Evolutionary conservation across 2,888 invertebrate species (phyloP).

Genomic region (Acrobasis consociella): DNA sequence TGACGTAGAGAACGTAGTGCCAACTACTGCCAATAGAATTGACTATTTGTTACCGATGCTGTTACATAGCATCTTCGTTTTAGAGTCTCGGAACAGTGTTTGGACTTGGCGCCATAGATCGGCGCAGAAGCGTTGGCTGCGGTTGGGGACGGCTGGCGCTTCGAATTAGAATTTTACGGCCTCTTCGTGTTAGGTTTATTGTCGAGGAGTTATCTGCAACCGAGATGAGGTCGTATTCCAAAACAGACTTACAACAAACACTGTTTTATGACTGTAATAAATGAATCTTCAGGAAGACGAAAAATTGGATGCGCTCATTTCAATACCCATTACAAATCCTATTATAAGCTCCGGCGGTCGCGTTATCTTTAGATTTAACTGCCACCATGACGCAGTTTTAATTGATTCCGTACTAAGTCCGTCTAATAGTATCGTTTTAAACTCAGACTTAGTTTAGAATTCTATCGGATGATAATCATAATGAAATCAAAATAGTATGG

Average conservation of each 20-base stretch:
- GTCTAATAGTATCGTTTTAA: not conserved
- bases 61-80: no score
- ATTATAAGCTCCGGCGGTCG: constrained; percentile 1
- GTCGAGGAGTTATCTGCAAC: constrained; percentile 75
- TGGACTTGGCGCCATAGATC: not conserved
- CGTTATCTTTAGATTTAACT: constrained; percentile 15
- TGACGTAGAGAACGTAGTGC: no score
- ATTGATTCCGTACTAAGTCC: constrained; percentile 1
- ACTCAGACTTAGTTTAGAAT: no score
- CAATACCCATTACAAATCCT: constrained; percentile 23
- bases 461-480: constrained; percentile 38
- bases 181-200: constrained; percentile 81
- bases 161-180: constrained; percentile 79
- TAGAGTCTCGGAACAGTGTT: not conserved
- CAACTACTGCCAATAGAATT: no score
- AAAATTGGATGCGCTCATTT: constrained; percentile 42
- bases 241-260: constrained; percentile 78
- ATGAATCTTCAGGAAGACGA: constrained; percentile 52
- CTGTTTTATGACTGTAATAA: constrained; percentile 72
- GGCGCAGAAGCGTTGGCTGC: not conserved
- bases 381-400: constrained; percentile 8
- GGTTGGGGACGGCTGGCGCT: constrained; percentile 47
- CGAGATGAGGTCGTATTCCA: constrained; percentile 78
- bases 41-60: no score
- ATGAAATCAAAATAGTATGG: constrained; percentile 42